Percentiles rank a stretch among this genome's conserved stretches.
Evolutionary conservation across 1,140 invertebrate species (phyloP).

Genomic region (Helicoverpa armigera): DNA sequence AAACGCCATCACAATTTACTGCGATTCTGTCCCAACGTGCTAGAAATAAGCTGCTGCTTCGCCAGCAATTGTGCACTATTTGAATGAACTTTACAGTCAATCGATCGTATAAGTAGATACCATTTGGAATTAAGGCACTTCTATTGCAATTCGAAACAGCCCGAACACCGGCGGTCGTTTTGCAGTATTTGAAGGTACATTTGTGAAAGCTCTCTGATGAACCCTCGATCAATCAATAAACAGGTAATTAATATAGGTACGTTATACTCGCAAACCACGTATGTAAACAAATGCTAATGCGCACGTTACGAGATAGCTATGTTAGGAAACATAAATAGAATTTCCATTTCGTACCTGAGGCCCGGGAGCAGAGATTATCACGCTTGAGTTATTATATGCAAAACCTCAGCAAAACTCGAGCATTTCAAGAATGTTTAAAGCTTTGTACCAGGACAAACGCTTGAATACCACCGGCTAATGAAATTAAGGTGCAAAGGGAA

Average conservation of each 20-base stretch:
- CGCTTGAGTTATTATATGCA: conserved; percentile 66
- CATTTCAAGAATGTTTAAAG: conserved; percentile 56
- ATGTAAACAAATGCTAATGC: conserved; percentile 47
- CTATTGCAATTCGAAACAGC: conserved; percentile 1
- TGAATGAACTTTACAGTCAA: conserved; percentile 48
- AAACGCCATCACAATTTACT: conserved; percentile 78
- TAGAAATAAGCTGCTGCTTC: conserved; percentile 56
- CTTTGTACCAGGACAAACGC: conserved; percentile 49
- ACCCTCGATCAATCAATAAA: conserved; percentile 40
- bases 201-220: conserved; percentile 3
- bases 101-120: conserved; percentile 44
- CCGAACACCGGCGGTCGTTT: background rate
- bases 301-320: conserved; percentile 23
- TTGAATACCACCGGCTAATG: conserved; percentile 54
- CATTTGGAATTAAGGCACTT: conserved; percentile 14
- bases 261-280: conserved; percentile 17
- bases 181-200: background rate
- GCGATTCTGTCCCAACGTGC: conserved; percentile 56
- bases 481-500: conserved; percentile 46
- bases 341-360: conserved; percentile 59
- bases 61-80: conserved; percentile 57
- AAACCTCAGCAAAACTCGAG: conserved; percentile 61
- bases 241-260: conserved; percentile 39
- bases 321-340: conserved; percentile 57
- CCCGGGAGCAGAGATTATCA: conserved; percentile 62